Conservation (phyloP, 2,888 invertebrate species). For the Zaprionus lineosus region DNA sequence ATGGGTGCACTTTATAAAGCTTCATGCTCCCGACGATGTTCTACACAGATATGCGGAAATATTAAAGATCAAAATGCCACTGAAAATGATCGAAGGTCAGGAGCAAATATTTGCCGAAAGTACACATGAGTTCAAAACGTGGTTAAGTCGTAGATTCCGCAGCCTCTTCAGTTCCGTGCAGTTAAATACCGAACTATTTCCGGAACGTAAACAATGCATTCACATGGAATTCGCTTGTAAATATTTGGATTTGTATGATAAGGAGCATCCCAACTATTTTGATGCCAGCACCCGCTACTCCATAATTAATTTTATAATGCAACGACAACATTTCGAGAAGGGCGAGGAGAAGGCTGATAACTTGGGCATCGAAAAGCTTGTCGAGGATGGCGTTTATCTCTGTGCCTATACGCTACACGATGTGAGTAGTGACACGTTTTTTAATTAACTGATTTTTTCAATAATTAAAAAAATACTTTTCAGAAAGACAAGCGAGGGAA, state of each 20-base stretch:
- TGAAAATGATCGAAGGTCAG: slow-evolving; percentile 84
- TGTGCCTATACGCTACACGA: slow-evolving; percentile 91
- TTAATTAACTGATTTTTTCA: background rate
- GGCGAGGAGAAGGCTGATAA: slow-evolving; percentile 83
- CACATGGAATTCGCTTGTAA: slow-evolving; percentile 88
- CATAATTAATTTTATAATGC: slow-evolving; percentile 89
- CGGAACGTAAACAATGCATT: slow-evolving; percentile 85
- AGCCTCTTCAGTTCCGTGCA: slow-evolving; percentile 84
- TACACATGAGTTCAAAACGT: slow-evolving; percentile 80
- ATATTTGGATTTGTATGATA: slow-evolving; percentile 88
- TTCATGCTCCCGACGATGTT: slow-evolving; percentile 89
- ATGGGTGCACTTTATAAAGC: slow-evolving; percentile 87
- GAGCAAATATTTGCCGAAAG: slow-evolving; percentile 78
- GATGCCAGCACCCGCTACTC: slow-evolving; percentile 86
- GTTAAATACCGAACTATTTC: slow-evolving; percentile 86
- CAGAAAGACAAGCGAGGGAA: slow-evolving; percentile 33
- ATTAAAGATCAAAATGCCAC: slow-evolving; percentile 89
- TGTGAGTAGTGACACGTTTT: slow-evolving; percentile 83
- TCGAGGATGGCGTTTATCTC: slow-evolving; percentile 86
- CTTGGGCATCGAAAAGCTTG: slow-evolving; percentile 87
- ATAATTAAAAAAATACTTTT: background rate
- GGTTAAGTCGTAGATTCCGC: slow-evolving; percentile 83
- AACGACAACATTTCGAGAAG: slow-evolving; percentile 86
- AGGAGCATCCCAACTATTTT: slow-evolving; percentile 87
- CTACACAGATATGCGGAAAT: slow-evolving; percentile 89